phyloP scores from a whole-genome alignment of 2,888 invertebrate species.

The Pachymerium ferrugineum region DNA sequence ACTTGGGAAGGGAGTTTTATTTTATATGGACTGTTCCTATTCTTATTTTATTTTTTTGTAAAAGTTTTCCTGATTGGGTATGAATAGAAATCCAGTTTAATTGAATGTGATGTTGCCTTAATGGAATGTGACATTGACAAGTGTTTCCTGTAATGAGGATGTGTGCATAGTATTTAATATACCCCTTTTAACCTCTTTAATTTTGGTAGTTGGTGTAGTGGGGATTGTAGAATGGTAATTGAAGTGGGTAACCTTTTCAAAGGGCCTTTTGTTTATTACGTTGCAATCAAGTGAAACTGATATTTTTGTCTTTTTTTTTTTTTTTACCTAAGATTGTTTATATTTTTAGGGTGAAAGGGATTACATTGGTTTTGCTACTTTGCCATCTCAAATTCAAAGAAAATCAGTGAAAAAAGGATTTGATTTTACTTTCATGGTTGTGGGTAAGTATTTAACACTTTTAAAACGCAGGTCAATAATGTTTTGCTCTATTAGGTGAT shows the following conservation, averaged over 20 bases:
- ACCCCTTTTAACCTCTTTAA: not conserved
- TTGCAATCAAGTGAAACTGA: not conserved
- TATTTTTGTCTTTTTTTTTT: not conserved
- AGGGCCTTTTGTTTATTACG: not conserved
- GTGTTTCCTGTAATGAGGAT: not conserved
- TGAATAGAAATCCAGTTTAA: not conserved
- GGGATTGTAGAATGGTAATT: no score
- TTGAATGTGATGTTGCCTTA: not conserved
- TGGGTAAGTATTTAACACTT: constrained; percentile 53
- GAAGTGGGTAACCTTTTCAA: not conserved
- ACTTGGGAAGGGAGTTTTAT: not conserved
- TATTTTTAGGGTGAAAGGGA: constrained; percentile 52
- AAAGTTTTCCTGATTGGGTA: not conserved
- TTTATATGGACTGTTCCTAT: not conserved
- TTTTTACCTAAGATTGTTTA: no score
- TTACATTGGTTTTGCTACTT: constrained; percentile 90
- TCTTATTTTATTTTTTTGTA: not conserved
- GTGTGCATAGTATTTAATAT: not conserved
- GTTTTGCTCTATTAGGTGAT: constrained; percentile 56
- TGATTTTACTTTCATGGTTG: constrained; percentile 94
- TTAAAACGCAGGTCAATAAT: not conserved
- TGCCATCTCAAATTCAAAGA: constrained; percentile 92
- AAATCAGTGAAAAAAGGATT: constrained; percentile 95
- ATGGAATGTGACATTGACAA: constrained; percentile 7
- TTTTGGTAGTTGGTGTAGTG: no score